Percentiles rank a stretch among this genome's conserved stretches.
Conservation (phyloP, 2,113 vertebrate species). For the Anser cygnoides region DNA sequence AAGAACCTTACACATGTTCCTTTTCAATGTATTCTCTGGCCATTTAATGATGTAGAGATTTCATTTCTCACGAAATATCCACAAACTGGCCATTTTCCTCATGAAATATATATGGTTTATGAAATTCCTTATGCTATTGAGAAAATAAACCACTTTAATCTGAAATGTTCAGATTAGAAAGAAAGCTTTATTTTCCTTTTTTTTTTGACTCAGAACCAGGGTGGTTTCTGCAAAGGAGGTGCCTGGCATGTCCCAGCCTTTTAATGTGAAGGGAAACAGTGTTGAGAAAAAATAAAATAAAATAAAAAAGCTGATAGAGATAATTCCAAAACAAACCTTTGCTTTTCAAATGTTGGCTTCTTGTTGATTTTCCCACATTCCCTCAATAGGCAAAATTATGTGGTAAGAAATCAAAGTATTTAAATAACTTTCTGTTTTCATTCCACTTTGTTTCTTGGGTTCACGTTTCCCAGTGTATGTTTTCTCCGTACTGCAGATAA, state of each 20-base stretch:
- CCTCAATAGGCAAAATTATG: background rate
- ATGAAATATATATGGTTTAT: constrained; percentile 36
- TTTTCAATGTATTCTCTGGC: background rate
- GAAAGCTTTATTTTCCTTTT: background rate
- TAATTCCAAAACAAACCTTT: constrained; percentile 31
- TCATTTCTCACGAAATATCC: constrained; percentile 48
- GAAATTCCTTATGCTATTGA: constrained; percentile 18
- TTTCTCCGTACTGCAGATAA: constrained; percentile 17
- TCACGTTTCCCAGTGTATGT: background rate
- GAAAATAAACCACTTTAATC: constrained; percentile 32
- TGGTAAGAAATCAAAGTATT: background rate
- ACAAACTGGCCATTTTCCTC: constrained; percentile 21
- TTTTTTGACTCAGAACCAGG: background rate
- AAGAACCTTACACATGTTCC: background rate
- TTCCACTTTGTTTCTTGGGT: background rate
- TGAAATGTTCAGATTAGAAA: background rate
- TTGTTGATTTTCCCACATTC: constrained; percentile 39
- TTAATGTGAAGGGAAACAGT: background rate
- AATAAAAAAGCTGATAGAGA: background rate
- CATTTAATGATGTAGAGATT: constrained; percentile 21
- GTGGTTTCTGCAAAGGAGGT: background rate
- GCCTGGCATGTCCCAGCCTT: background rate
- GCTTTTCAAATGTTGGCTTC: background rate
- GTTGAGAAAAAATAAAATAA: background rate
- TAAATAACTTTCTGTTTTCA: constrained; percentile 17